Percentiles rank a stretch among this genome's conserved stretches.
phyloP scores from a whole-genome alignment of 2,113 vertebrate genomes.

The Tetrao urogallus region DNA sequence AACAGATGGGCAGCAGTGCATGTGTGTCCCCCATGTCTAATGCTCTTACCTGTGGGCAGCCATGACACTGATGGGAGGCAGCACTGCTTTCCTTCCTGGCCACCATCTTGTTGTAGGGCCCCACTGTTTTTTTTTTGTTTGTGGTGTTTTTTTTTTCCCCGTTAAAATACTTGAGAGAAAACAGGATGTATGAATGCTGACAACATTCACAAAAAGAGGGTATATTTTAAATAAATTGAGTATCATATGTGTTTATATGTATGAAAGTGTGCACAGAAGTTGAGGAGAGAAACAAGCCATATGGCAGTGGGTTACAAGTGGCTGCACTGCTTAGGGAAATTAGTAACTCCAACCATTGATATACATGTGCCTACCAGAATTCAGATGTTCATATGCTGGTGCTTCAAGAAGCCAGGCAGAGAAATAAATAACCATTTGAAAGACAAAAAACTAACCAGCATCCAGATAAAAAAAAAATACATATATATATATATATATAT shows the following conservation, averaged over 20 bases:
- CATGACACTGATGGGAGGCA: neutral
- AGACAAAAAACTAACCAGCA: neutral
- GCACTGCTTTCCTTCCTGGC: neutral
- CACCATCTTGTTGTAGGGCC: neutral
- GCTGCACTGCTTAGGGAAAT: neutral
- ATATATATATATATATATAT: no score
- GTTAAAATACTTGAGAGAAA: neutral
- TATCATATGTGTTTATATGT: neutral
- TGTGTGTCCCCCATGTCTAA: neutral
- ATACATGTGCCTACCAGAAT: neutral
- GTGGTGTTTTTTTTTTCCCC: no score
- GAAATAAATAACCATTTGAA: slow-evolving; percentile 3
- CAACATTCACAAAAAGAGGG: neutral
- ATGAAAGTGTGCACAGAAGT: neutral
- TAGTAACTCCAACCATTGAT: neutral
- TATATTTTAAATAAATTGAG: neutral
- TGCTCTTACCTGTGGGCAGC: neutral
- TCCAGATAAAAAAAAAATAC: neutral
- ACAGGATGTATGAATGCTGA: neutral
- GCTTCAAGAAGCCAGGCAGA: neutral
- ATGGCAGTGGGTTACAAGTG: neutral
- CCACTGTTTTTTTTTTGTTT: neutral
- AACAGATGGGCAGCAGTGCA: neutral
- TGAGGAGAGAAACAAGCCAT: neutral
- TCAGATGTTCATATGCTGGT: neutral